Evolutionary conservation across 2,113 vertebrate genomes (phyloP), one percentile per base, ranked within the genome.

Genomic region (Trachemys scripta): DNA sequence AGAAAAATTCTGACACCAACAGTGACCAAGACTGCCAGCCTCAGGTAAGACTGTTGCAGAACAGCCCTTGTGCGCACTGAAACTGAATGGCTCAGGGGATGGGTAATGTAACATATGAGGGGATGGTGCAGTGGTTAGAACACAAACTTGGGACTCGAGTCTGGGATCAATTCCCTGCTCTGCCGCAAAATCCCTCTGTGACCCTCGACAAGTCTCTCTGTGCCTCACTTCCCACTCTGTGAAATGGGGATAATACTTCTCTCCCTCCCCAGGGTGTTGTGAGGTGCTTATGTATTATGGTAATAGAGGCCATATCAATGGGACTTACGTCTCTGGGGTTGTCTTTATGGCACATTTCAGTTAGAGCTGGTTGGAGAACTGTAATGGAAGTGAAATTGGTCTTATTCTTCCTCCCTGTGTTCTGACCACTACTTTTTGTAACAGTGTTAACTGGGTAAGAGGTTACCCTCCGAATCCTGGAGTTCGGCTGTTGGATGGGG

Each of bases 1-100:
- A 98, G 53, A 97, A 98, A 91, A 98, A 97, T 83, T 97, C 98
- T 10, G 96, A 97, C 5, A 92, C 97, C 85, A 98, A 99, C 95
- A 98, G 99, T 2, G 95, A 98, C 31, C 90, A 98, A 90, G 99
- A 99, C 95, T 99, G 99, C 91, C 98, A 96, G 14, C 99, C 99
- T 80, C 99, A 99, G 99, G 99, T 99, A 80, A 98, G 96, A n/a
- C 0, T 27, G 25, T 82, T 85, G 20, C 7, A 11, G 29, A 92
- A 42, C 29, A 42, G 59, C 1, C 50, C 17, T 38, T 51, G 4
- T 1, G 2, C 79, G 82, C 31, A 25, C 25, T 78, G 25, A 78
- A 25, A 25, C 42, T 25, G 75, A 47, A 47, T 16, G 42, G 29
- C n/a, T 4, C 1, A 25, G 8, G 3, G 24, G 25, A 45, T 8